A percentile compares a stretch with the other conserved stretches of the same genome.
phyloP scores from a whole-genome alignment of 2,888 invertebrate genomes.

The Halictus ligatus region DNA sequence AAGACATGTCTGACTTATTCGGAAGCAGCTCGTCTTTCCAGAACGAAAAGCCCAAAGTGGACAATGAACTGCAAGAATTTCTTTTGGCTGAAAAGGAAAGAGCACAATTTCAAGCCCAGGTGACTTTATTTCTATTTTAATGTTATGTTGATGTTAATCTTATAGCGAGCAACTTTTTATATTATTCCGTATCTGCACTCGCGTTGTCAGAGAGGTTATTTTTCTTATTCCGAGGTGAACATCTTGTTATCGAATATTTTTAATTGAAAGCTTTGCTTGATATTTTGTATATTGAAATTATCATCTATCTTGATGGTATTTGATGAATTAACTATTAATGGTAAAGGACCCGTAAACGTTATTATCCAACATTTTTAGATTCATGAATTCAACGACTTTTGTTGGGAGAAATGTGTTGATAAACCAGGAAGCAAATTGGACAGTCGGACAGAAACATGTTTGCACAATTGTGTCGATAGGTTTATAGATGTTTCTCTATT shows the following conservation, averaged over 20 bases:
- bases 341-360: not conserved
- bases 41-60: constrained; percentile 84
- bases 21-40: constrained; percentile 67
- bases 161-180: not conserved
- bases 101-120: constrained; percentile 95
- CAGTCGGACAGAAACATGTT: constrained; percentile 94
- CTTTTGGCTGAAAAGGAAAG: constrained; percentile 94
- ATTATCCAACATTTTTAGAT: constrained; percentile 87
- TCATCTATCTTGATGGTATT: not conserved
- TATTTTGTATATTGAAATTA: not conserved
- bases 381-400: constrained; percentile 96
- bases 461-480: constrained; percentile 96
- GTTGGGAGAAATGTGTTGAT: constrained; percentile 98
- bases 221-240: not conserved
- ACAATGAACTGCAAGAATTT: constrained; percentile 93
- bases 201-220: constrained; percentile 21
- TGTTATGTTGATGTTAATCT: too few relatives aligned
- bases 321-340: not conserved
- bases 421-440: constrained; percentile 95
- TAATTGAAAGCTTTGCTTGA: not conserved
- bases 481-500: constrained; percentile 96
- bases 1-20: constrained; percentile 78
- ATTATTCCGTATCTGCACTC: not conserved
- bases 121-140: constrained; percentile 83
- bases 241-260: not conserved